Base-by-base conservation (phyloP, 2,113 vertebrate species). In the Notothenia coriiceps region DNA sequence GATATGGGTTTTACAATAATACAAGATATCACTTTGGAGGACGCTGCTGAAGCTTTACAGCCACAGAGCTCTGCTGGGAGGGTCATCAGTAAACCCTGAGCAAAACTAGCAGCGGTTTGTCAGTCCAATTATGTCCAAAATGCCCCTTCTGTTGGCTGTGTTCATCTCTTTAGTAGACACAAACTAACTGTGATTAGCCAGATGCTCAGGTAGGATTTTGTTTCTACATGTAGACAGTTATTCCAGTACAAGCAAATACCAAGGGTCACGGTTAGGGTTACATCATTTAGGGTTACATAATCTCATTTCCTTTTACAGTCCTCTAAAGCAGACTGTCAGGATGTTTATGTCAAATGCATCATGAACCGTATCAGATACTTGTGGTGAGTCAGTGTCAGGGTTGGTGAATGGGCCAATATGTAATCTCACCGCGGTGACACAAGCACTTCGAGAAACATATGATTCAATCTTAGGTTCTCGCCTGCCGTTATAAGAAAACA, bases 401-500 rank as follows among this genome's bases (percentile, higher is more conserved):
- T 81, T 74, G 4, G n/a, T 67, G 82, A 86, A 77, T 33, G 18
- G 73, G 51, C 63, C 80, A 67, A 79, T 75, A 60, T 70, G 65
- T 83, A 77, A 80, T 89, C 74, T 76, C 43, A 61, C 49, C 22
- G 59, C 66, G 67, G 82, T 84, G 81, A 85, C 77, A 78, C 64
- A 67, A 81, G 78, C 80, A 72, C 74, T 84, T 61, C 76, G 65
- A 85, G 76, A 64, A 78, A 88, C 66, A 69, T 61, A 77, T 3
- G 47, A 81, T 74, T 84, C 66, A 70, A 88, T 89, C 84, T 89
- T 52, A 87, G 73, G 57, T 82, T 83, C 66, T 79, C 9, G 20
- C 15, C 60, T 22, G 46, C 15, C 56, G 6, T 70, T 80, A 25
- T 17, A 72, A 84, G 70, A 79, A 83, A 89, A 87, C 77, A 65